A percentile compares a stretch with the other conserved stretches of the same genome.
phyloP scores from a whole-genome alignment of 2,113 vertebrate species.

The Xiphorhynchus elegans region DNA sequence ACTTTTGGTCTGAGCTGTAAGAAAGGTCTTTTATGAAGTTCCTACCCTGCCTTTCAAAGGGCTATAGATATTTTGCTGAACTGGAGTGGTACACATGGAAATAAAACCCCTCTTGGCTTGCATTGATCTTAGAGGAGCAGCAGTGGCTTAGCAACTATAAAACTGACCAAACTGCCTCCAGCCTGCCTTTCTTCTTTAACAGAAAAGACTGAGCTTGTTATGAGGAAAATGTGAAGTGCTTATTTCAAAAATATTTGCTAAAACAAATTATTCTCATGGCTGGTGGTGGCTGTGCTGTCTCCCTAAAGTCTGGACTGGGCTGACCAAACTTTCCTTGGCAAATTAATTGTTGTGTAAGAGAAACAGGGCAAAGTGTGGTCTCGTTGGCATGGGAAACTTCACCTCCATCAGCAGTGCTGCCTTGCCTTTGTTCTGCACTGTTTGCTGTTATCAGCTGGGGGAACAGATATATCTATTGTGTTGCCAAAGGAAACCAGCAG shows the following conservation, averaged over 20 bases:
- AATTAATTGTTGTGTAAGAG: neutral
- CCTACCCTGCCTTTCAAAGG: neutral
- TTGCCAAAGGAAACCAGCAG: slow-evolving; percentile 10
- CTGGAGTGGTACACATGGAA: neutral
- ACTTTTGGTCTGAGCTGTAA: neutral
- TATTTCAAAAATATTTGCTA: neutral
- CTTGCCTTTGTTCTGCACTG: neutral
- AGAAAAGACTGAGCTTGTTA: neutral
- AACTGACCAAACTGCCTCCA: neutral
- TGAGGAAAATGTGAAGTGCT: neutral
- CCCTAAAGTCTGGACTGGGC: neutral
- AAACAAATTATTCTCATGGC: neutral
- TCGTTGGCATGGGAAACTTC: neutral
- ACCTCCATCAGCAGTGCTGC: neutral
- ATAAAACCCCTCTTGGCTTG: neutral
- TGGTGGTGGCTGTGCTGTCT: neutral
- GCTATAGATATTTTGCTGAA: neutral
- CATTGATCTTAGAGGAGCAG: neutral
- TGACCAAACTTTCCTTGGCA: neutral
- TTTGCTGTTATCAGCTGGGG: slow-evolving; percentile 33
- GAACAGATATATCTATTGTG: neutral
- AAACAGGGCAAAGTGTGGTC: neutral
- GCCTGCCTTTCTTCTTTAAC: neutral
- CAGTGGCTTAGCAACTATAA: neutral
- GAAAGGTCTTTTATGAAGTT: slow-evolving; percentile 1